phyloP scores from a whole-genome alignment of 1,140 invertebrate genomes.

The Argopecten irradians region DNA sequence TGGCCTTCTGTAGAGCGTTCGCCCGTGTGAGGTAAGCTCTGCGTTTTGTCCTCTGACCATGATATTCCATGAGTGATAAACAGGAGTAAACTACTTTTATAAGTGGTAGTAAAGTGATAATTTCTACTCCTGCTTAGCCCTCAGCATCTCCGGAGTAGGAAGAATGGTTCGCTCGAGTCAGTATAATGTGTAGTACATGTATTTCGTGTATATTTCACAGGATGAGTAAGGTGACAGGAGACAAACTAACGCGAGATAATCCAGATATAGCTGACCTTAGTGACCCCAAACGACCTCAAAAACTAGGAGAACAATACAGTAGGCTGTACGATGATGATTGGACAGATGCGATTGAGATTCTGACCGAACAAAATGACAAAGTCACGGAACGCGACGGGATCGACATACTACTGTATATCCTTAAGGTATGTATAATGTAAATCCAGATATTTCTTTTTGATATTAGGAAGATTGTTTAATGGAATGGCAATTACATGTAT shows the following conservation, averaged over 20 bases:
- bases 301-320: neutral
- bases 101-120: no score
- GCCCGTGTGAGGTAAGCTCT: no score
- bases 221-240: neutral
- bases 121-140: no score
- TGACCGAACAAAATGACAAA: neutral
- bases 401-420: neutral
- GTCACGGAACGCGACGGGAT: neutral
- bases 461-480: no score
- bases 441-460: neutral
- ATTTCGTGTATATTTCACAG: neutral
- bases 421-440: neutral
- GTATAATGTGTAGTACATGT: no score
- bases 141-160: no score
- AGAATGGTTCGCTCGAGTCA: no score
- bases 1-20: no score
- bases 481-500: no score
- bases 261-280: neutral
- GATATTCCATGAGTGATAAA: no score
- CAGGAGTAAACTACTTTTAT: no score
- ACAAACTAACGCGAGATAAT: neutral
- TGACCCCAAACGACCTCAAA: neutral
- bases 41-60: no score
- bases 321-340: neutral
- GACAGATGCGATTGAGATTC: neutral